These are phyloP conservation scores for Salmo trutta DNA, from an alignment of 2,797 vertebrate species.

Conservation along the genomic window DNA sequence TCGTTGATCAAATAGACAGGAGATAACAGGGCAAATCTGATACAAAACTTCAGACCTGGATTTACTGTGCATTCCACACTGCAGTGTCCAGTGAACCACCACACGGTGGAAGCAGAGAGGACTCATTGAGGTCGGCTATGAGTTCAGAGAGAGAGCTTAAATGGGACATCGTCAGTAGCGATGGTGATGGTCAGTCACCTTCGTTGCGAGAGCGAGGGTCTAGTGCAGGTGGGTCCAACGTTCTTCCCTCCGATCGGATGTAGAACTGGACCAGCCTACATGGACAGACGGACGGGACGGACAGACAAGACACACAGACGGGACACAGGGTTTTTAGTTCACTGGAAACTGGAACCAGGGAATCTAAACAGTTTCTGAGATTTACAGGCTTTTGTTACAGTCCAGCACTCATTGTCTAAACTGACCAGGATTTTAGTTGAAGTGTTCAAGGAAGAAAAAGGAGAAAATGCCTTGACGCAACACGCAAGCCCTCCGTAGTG, in stretches of 20 bases:
- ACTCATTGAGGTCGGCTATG: not conserved
- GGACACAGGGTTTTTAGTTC: too few relatives aligned
- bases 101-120: constrained; percentile 51
- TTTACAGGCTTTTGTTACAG: too few relatives aligned
- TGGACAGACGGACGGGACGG: constrained; percentile 7
- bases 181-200: constrained; percentile 76
- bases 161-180: not conserved
- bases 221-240: constrained; percentile 87
- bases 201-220: constrained; percentile 91
- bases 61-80: not conserved
- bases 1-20: too few relatives aligned
- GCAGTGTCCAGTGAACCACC: constrained; percentile 35
- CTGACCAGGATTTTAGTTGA: not conserved
- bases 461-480: too few relatives aligned
- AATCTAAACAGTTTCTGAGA: not conserved
- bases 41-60: not conserved
- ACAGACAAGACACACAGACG: not conserved
- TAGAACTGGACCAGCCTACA: constrained; percentile 94
- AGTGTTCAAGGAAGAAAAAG: too few relatives aligned
- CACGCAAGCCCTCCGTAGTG: too few relatives aligned
- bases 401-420: too few relatives aligned
- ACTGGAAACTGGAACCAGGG: too few relatives aligned
- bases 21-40: not conserved
- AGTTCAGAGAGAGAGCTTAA: not conserved
- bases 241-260: constrained; percentile 94